Percentiles rank a stretch among this genome's conserved stretches.
Conservation (phyloP, 2,113 vertebrate species). For the Natator depressus region DNA sequence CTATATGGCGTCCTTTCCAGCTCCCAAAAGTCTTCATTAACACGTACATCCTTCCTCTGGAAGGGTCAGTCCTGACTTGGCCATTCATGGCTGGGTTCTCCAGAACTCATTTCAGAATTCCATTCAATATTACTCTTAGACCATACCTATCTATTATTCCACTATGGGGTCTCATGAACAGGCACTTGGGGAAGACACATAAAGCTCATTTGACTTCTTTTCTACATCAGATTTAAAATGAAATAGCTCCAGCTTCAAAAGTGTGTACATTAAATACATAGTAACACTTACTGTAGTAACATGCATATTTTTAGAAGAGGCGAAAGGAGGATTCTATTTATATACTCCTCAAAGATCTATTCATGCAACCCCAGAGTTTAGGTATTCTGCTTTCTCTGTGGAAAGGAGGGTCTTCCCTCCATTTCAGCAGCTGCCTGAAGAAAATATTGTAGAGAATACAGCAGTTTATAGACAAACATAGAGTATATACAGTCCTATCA, state of each 20-base stretch:
- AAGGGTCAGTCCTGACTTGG: neutral
- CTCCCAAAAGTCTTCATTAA: neutral
- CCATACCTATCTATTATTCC: neutral
- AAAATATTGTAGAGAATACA: neutral
- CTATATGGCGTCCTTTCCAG: neutral
- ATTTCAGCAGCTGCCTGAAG: neutral
- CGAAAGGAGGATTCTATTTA: neutral
- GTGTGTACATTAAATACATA: neutral
- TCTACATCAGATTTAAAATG: neutral
- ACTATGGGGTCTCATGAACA: neutral
- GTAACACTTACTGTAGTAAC: neutral
- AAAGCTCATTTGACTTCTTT: neutral
- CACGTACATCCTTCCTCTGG: neutral
- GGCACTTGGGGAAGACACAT: neutral
- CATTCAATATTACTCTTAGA: neutral
- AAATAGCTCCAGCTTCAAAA: neutral
- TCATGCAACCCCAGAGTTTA: neutral
- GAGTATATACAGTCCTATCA: neutral
- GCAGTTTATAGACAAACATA: neutral
- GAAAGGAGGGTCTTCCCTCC: neutral
- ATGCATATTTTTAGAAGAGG: neutral
- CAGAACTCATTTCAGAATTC: fast-evolving
- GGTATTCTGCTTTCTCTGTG: neutral
- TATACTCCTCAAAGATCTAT: neutral
- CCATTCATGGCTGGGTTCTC: neutral